phyloP scores from a whole-genome alignment of 2,113 vertebrate species.

The Callorhinus ursinus region DNA sequence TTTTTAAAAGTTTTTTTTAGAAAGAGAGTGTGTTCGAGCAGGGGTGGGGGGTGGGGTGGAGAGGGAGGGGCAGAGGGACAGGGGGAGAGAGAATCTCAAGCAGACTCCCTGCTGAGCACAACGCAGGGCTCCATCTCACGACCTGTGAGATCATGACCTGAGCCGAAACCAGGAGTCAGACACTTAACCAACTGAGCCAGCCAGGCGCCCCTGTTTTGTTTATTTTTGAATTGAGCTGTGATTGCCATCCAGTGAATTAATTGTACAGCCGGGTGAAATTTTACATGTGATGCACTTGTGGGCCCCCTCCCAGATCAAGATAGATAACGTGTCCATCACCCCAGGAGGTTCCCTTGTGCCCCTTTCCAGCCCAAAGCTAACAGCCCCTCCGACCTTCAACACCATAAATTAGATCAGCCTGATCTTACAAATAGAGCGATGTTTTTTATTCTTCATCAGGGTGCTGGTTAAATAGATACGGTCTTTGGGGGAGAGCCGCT shows the following conservation, averaged over 20 bases:
- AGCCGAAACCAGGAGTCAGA: not conserved
- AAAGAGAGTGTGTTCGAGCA: not conserved
- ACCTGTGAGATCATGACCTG: not conserved
- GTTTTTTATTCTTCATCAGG: not conserved
- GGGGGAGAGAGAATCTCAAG: not conserved
- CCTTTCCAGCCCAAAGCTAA: not conserved
- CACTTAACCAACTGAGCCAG: not conserved
- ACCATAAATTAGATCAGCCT: not conserved
- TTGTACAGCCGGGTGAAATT: not conserved
- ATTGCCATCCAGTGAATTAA: not conserved
- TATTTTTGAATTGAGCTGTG: not conserved
- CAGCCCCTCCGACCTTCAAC: not conserved
- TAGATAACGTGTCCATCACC: accelerated
- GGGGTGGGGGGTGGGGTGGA: too few relatives aligned
- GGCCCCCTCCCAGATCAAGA: not conserved
- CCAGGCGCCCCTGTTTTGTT: not conserved
- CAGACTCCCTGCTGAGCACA: not conserved
- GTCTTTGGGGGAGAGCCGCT: not conserved
- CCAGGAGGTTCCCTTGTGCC: not conserved
- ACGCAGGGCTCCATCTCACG: not conserved
- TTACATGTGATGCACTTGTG: not conserved
- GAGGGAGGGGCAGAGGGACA: not conserved
- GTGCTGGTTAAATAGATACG: not conserved
- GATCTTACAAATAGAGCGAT: not conserved
- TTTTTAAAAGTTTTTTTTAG: not conserved